Percentiles rank a stretch among this genome's conserved stretches.
Conservation (phyloP, 2,888 invertebrate species). For the Heliconius cydno region DNA sequence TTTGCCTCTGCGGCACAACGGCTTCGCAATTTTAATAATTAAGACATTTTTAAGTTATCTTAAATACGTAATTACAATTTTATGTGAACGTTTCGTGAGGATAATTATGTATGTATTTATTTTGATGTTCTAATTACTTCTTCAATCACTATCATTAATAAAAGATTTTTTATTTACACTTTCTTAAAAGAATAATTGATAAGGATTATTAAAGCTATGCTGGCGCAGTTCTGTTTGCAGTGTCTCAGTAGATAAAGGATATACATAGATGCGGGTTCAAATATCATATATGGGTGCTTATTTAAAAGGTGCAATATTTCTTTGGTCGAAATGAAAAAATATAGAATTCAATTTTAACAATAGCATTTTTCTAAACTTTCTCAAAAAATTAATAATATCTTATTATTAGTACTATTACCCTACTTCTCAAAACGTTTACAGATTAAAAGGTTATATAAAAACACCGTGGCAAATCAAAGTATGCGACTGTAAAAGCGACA, state of each 20-base stretch:
- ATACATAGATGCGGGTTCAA: background rate
- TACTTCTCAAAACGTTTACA: too few relatives aligned
- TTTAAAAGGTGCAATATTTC: too few relatives aligned
- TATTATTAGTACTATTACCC: too few relatives aligned
- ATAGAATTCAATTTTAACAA: too few relatives aligned
- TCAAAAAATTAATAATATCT: too few relatives aligned
- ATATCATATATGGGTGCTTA: background rate
- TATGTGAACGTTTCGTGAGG: constrained; percentile 16
- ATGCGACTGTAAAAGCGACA: too few relatives aligned
- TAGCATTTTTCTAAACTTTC: too few relatives aligned
- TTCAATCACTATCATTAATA: background rate
- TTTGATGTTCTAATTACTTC: background rate
- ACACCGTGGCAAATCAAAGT: too few relatives aligned
- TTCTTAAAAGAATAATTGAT: background rate
- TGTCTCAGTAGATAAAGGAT: background rate
- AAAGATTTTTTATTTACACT: background rate
- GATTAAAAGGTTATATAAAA: too few relatives aligned
- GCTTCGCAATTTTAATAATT: constrained; percentile 8
- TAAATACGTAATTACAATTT: constrained; percentile 23
- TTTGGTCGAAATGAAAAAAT: too few relatives aligned
- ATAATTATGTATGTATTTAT: background rate
- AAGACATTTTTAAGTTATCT: constrained; percentile 5
- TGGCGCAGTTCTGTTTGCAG: background rate
- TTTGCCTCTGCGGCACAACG: too few relatives aligned
- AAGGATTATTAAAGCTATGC: background rate